These are phyloP conservation scores for Nothoprocta pentlandii DNA, from an alignment of 2,113 vertebrate species.

Conservation along the genomic window DNA sequence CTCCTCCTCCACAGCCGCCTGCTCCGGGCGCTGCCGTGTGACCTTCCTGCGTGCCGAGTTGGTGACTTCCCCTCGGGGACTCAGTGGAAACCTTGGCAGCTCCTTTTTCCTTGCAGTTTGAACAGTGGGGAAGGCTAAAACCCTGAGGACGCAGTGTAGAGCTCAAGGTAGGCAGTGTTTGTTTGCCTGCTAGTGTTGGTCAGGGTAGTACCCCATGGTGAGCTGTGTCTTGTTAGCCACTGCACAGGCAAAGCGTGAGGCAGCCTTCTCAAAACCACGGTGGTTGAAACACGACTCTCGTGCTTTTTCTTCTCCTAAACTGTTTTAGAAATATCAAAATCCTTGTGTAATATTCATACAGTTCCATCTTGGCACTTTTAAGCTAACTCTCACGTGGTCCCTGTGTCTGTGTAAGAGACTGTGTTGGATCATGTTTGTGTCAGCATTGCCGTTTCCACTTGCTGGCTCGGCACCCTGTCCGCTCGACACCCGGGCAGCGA, in stretches of 20 bases:
- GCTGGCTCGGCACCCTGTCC: too few relatives aligned
- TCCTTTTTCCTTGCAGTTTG: not conserved
- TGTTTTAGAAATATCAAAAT: not conserved
- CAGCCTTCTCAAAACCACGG: not conserved
- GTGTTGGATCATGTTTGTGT: too few relatives aligned
- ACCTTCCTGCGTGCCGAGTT: not conserved
- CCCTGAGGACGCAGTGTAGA: not conserved
- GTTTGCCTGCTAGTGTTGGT: not conserved
- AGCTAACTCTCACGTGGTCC: not conserved
- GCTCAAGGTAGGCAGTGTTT: not conserved
- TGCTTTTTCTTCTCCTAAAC: not conserved
- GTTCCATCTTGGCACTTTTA: not conserved
- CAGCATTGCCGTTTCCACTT: too few relatives aligned
- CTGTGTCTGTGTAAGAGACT: not conserved
- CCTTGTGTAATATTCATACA: not conserved
- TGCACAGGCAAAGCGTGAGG: not conserved
- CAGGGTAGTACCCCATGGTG: not conserved
- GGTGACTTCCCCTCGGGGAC: not conserved
- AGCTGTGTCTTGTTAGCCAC: not conserved
- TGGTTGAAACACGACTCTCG: not conserved
- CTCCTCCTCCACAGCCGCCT: not conserved
- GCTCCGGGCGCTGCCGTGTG: not conserved
- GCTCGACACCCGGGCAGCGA: too few relatives aligned
- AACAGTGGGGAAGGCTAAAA: not conserved
- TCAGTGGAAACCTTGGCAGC: not conserved